A percentile compares a stretch with the other conserved stretches of the same genome.
Evolutionary conservation across 2,888 invertebrate species (phyloP).

Genomic region (Pseudococcus viburni): DNA sequence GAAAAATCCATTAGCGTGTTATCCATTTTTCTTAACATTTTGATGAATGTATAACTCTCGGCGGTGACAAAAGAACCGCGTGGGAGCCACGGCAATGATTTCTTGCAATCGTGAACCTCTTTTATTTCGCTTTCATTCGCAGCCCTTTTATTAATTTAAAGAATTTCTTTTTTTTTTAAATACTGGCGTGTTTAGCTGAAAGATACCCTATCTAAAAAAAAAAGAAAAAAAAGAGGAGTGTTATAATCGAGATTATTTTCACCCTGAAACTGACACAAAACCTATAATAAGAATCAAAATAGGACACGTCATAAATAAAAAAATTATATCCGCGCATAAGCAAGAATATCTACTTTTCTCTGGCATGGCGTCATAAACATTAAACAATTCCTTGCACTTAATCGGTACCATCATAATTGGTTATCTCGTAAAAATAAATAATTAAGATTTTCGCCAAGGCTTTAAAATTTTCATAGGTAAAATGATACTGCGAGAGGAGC

Average conservation of each 20-base stretch:
- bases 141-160: background rate
- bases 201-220: too few relatives aligned
- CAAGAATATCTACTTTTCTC: background rate
- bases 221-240: too few relatives aligned
- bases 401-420: background rate
- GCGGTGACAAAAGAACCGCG: background rate
- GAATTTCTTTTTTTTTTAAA: background rate
- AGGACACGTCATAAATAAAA: too few relatives aligned
- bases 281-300: background rate
- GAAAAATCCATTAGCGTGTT: slow-evolving; percentile 4
- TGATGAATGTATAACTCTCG: background rate
- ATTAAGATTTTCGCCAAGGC: background rate
- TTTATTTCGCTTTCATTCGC: background rate
- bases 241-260: too few relatives aligned
- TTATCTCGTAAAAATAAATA: slow-evolving; percentile 35
- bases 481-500: background rate
- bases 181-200: too few relatives aligned
- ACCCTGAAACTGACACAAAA: background rate
- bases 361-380: background rate
- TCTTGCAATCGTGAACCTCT: background rate
- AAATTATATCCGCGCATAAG: too few relatives aligned
- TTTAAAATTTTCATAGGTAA: slow-evolving; percentile 1
- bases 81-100: background rate
- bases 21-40: slow-evolving; percentile 8
- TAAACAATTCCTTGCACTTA: background rate